phyloP scores from a whole-genome alignment of 2,797 vertebrate species.

The Etheostoma nigrum region DNA sequence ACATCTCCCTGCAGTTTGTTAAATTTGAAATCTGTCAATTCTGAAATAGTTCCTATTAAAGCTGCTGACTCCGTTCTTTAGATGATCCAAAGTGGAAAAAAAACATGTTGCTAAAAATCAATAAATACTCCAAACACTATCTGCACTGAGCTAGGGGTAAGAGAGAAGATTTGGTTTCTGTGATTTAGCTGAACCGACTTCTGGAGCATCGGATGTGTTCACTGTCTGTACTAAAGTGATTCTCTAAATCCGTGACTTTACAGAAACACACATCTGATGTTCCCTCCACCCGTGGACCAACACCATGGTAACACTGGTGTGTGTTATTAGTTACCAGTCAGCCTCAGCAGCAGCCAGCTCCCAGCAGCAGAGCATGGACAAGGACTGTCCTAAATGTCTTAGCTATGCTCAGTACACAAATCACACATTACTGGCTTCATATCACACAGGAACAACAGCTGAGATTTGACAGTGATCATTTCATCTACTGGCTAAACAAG shows the following conservation, averaged over 20 bases:
- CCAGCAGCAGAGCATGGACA: conserved; percentile 35
- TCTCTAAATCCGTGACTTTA: conserved; percentile 24
- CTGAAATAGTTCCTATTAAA: background rate
- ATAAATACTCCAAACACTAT: background rate
- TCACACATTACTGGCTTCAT: conserved; percentile 22
- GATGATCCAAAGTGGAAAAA: background rate
- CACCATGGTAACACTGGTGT: conserved; percentile 33
- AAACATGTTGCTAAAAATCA: background rate
- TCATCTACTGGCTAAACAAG: background rate
- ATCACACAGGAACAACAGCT: background rate
- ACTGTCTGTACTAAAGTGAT: background rate
- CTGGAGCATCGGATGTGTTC: background rate
- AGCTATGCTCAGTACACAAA: conserved; percentile 44
- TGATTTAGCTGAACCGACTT: conserved; percentile 4
- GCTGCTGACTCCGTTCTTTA: background rate
- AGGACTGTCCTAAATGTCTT: conserved; percentile 18
- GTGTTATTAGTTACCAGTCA: conserved; percentile 62
- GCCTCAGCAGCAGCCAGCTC: conserved; percentile 43
- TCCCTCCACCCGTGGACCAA: conserved; percentile 68
- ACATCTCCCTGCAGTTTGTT: background rate
- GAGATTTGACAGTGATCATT: background rate
- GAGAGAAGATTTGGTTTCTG: background rate
- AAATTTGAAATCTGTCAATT: background rate
- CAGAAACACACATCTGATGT: background rate
- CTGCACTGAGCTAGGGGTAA: background rate